Conservation (phyloP, 1,140 invertebrate species). For the Oryctes rhinoceros region DNA sequence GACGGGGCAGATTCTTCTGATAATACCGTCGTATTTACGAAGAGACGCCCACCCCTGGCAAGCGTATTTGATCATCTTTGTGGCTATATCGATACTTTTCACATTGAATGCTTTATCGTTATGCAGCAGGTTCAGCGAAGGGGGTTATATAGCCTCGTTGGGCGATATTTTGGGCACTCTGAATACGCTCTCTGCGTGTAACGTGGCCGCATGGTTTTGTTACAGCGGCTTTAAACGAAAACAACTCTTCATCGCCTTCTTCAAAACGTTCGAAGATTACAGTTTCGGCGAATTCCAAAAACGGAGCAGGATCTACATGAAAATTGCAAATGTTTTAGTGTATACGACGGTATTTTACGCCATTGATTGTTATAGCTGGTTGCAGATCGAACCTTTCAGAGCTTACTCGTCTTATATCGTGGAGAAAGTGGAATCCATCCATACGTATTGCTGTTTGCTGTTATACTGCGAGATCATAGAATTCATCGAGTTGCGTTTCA, state of each 20-base stretch:
- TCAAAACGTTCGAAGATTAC: background rate
- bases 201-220: background rate
- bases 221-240: background rate
- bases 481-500: background rate
- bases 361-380: constrained; percentile 10
- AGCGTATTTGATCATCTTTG: background rate
- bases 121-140: background rate
- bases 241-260: background rate
- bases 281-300: background rate
- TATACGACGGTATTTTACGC: background rate
- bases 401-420: background rate
- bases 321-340: background rate
- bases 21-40: background rate
- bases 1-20: background rate
- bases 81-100: background rate
- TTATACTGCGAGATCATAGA: background rate
- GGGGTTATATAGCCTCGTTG: background rate
- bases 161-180: background rate
- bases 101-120: background rate
- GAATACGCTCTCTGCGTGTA: background rate
- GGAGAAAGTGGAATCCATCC: background rate
- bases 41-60: background rate
- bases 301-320: background rate
- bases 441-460: background rate
- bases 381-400: background rate